Evolutionary conservation across 2,888 invertebrate genomes (phyloP).

Genomic region (Watsonalla binaria): DNA sequence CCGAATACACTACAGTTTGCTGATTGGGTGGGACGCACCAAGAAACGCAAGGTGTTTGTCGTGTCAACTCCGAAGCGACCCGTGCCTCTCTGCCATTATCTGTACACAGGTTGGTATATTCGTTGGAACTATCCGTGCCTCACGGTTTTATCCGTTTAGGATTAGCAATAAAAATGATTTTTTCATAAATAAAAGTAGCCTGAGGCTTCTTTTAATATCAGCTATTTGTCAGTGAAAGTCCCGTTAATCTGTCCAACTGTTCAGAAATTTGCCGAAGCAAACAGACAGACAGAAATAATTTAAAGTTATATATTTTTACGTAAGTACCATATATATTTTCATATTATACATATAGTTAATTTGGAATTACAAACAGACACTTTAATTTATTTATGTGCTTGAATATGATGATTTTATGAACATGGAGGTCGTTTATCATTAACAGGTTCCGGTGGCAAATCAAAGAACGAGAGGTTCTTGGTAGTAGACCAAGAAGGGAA

Average conservation of each 20-base stretch:
- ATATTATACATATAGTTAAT: no score
- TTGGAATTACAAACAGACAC: no score
- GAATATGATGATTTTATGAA: background rate
- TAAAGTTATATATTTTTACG: no score
- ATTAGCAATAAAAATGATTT: no score
- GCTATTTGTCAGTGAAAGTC: no score
- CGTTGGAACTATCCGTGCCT: background rate
- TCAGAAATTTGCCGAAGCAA: no score
- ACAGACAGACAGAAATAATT: no score
- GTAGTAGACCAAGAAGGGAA: constrained; percentile 88
- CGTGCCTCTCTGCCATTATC: constrained; percentile 95
- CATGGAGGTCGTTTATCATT: background rate
- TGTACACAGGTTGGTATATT: constrained; percentile 85
- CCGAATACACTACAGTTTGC: constrained; percentile 98
- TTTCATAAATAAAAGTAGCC: background rate
- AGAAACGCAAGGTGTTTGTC: constrained; percentile 93
- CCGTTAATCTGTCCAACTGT: no score
- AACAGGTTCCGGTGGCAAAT: constrained; percentile 83
- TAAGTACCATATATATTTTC: no score
- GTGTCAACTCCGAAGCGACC: constrained; percentile 96
- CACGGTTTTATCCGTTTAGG: no score
- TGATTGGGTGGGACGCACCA: constrained; percentile 93
- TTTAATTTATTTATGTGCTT: background rate
- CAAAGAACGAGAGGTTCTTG: constrained; percentile 86
- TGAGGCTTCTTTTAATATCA: no score